These are phyloP conservation scores for Halcyon senegalensis DNA, from an alignment of 2,113 vertebrate genomes.

Conservation along the genomic window DNA sequence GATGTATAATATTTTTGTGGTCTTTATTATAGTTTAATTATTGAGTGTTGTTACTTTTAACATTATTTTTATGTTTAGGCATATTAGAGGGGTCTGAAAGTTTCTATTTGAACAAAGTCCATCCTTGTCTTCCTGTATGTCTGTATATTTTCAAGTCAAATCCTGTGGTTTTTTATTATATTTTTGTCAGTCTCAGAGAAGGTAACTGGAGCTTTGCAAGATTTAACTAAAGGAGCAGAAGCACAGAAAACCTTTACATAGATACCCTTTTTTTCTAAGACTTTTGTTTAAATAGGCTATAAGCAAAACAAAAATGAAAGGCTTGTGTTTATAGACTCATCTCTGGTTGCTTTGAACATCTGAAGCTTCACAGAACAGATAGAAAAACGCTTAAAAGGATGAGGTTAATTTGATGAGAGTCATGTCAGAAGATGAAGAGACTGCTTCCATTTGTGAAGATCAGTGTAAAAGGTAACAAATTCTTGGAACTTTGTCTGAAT, in stretches of 20 bases:
- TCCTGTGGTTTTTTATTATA: background rate
- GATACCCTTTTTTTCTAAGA: background rate
- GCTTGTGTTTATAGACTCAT: background rate
- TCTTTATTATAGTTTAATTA: background rate
- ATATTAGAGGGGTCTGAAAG: background rate
- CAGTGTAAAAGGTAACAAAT: background rate
- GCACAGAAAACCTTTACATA: background rate
- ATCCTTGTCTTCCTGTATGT: background rate
- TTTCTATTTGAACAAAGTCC: background rate
- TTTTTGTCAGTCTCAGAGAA: background rate
- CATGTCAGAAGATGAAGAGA: background rate
- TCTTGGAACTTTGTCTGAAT: background rate
- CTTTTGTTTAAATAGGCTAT: background rate
- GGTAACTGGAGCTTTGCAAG: background rate
- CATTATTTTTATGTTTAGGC: background rate
- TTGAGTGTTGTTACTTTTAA: background rate
- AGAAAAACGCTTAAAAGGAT: background rate
- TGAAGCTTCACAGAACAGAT: background rate
- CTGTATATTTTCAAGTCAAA: background rate
- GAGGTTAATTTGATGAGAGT: background rate
- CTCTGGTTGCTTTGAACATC: background rate
- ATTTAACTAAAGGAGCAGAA: background rate
- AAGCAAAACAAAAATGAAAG: slow-evolving; percentile 26
- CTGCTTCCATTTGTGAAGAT: background rate
- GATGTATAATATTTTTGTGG: background rate